These are phyloP conservation scores for Pyrocephalus nanus DNA, from an alignment of 2,797 vertebrate genomes.

Conservation along the genomic window DNA sequence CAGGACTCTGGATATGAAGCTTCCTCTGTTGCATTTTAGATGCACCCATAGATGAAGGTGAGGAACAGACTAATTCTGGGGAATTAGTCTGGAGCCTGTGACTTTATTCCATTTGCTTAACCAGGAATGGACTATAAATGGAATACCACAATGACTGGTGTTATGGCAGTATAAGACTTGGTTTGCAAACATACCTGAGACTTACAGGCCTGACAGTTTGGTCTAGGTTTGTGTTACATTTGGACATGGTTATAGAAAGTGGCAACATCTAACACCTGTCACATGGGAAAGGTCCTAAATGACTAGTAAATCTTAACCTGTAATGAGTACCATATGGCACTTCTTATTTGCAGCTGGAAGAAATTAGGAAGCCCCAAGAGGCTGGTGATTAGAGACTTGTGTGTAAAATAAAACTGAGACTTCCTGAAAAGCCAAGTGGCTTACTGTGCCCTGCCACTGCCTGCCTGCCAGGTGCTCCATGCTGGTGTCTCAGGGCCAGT, in stretches of 20 bases:
- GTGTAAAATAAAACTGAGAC: constrained; percentile 58
- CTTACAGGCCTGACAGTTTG: not conserved
- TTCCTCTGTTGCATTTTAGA: not conserved
- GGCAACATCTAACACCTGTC: constrained; percentile 55
- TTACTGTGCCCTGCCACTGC: not conserved
- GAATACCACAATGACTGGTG: not conserved
- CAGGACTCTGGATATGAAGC: not conserved
- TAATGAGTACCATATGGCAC: constrained; percentile 66
- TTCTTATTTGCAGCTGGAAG: constrained; percentile 71
- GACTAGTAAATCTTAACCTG: constrained; percentile 56
- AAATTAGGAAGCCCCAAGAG: constrained; percentile 66
- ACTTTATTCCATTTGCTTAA: not conserved
- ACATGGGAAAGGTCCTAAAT: constrained; percentile 38
- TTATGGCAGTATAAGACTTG: not conserved
- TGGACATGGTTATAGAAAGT: constrained; percentile 42
- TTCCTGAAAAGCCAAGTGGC: constrained; percentile 41
- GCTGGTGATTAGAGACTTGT: constrained; percentile 44
- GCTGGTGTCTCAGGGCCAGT: not conserved
- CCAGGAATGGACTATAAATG: not conserved
- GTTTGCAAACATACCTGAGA: not conserved
- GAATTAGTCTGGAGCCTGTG: not conserved
- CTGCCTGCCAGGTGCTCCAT: not conserved
- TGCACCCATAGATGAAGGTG: not conserved
- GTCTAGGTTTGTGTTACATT: constrained; percentile 24
- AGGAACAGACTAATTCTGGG: not conserved